Conservation (phyloP, 2,113 vertebrate genomes). For the Arizona elegans region DNA sequence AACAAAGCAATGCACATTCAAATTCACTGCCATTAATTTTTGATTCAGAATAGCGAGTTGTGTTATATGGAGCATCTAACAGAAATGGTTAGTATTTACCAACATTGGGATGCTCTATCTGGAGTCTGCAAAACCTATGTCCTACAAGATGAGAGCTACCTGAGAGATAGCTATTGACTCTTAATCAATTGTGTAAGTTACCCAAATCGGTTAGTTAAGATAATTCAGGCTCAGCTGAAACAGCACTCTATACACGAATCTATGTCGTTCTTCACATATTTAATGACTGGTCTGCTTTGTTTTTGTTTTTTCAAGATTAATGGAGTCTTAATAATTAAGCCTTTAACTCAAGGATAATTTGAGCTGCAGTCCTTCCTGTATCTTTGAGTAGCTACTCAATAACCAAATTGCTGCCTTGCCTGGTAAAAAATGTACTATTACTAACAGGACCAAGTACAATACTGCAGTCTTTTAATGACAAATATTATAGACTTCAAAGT, state of each 20-base stretch:
- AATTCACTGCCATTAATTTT: background rate
- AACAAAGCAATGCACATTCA: background rate
- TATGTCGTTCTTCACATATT: background rate
- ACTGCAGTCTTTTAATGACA: background rate
- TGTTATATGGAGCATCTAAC: slow-evolving; percentile 34
- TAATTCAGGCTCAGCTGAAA: background rate
- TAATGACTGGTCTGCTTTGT: background rate
- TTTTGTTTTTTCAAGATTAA: background rate
- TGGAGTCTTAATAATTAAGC: background rate
- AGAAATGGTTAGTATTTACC: slow-evolving; percentile 22
- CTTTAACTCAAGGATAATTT: background rate
- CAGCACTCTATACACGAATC: background rate
- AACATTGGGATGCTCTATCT: slow-evolving; percentile 1
- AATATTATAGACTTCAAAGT: background rate
- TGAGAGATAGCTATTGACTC: background rate
- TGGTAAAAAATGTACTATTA: background rate
- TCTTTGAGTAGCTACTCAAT: background rate
- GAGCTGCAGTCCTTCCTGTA: too few species aligned
- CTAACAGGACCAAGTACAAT: slow-evolving; percentile 13
- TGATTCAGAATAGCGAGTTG: slow-evolving; percentile 2
- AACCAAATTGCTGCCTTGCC: background rate
- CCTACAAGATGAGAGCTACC: background rate
- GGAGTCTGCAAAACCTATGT: background rate
- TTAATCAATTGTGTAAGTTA: background rate
- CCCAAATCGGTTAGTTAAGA: background rate